Conservation (phyloP, 2,888 invertebrate species). For the Drosophila yooni region DNA sequence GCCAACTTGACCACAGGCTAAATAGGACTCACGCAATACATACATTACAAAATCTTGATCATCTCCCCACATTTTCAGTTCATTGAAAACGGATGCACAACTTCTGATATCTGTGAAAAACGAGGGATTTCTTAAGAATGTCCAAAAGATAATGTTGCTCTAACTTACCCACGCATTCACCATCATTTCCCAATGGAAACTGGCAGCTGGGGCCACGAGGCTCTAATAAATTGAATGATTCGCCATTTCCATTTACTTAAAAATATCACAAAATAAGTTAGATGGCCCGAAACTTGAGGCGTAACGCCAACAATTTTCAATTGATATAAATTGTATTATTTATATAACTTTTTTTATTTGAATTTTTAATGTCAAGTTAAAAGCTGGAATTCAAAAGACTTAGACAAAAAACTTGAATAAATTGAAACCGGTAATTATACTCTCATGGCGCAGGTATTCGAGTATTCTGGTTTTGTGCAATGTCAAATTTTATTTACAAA, state of each 20-base stretch:
- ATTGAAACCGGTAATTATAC: neutral
- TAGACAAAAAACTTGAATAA: constrained; percentile 28
- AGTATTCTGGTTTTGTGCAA: too few species aligned
- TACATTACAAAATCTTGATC: constrained; percentile 70
- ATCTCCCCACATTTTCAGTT: constrained; percentile 60
- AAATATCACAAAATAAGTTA: neutral
- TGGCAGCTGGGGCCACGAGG: constrained; percentile 47
- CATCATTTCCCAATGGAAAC: constrained; percentile 62
- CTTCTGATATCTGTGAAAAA: constrained; percentile 62
- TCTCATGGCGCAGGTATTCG: too few species aligned
- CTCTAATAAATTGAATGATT: neutral
- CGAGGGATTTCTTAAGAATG: neutral
- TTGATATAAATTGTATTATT: neutral
- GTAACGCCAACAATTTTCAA: neutral
- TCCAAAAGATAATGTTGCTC: too few species aligned
- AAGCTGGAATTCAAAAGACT: constrained; percentile 44
- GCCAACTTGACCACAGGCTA: constrained; percentile 64
- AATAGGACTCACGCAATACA: constrained; percentile 77
- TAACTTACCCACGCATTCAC: constrained; percentile 74
- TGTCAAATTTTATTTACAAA: too few species aligned
- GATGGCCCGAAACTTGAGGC: neutral
- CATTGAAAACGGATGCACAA: constrained; percentile 67
- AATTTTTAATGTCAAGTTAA: too few species aligned
- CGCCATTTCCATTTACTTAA: neutral
- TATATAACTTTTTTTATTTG: neutral